These are phyloP conservation scores for Chloropsis cyanopogon DNA, from an alignment of 2,113 vertebrate genomes.

Conservation along the genomic window DNA sequence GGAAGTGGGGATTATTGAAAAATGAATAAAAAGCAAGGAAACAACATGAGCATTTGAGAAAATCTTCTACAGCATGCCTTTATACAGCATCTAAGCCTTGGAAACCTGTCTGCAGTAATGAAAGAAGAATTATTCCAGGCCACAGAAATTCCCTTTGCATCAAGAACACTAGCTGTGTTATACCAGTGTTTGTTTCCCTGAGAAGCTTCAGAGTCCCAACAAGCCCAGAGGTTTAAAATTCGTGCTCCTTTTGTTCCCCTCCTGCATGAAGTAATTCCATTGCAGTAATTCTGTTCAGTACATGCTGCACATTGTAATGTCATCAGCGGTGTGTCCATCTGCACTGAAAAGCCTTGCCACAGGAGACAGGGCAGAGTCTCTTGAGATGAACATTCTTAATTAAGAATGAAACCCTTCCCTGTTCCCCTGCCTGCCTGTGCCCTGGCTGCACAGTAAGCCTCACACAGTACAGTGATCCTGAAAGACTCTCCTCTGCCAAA, in stretches of 20 bases:
- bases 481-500: conserved; percentile 20
- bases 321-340: conserved; percentile 64
- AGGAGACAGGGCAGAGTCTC: conserved; percentile 35
- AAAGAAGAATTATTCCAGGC: conserved; percentile 57
- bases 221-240: conserved; percentile 56
- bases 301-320: conserved; percentile 23
- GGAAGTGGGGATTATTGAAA: background rate
- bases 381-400: conserved; percentile 31
- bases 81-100: background rate
- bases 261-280: conserved; percentile 55
- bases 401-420: conserved; percentile 44
- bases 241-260: conserved; percentile 48
- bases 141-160: conserved; percentile 54
- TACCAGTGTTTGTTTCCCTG: conserved; percentile 29
- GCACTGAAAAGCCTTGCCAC: conserved; percentile 35
- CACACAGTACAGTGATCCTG: conserved; percentile 3
- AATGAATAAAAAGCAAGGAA: conserved; percentile 40
- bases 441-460: conserved; percentile 28
- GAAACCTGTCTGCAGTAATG: conserved; percentile 40
- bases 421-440: conserved; percentile 1
- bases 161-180: conserved; percentile 25
- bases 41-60: conserved; percentile 5
- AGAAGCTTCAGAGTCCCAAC: conserved; percentile 40
- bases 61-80: conserved; percentile 29
- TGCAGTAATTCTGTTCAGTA: conserved; percentile 48